Evolutionary conservation across 1,140 invertebrate species (phyloP), one percentile per base, ranked within the genome.

Genomic region (Macrocentrus cingulum): DNA sequence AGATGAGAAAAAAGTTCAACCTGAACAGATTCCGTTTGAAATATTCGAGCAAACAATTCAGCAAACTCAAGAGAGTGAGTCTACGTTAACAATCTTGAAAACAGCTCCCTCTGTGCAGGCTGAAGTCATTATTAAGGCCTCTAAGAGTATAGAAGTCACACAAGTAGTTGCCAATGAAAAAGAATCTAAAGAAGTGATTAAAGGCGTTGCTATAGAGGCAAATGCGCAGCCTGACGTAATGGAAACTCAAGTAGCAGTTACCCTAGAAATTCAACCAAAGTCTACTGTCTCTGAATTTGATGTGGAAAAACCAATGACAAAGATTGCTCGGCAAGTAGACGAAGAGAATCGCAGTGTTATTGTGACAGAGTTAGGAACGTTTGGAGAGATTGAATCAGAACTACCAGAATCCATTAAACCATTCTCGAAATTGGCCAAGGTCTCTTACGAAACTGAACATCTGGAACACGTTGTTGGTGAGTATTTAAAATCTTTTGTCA

Each of bases 381-480:
- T 76, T 56, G 81, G 70, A 60, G 80, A 82, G 70, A 61, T 69
- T n/a, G 79, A 81, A 72, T 70, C 71, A 66, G 71, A 75, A 64
- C 60, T 83, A 61, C 66, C 71, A 25, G 74, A 79, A 60, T 62
- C 69, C 25, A 60, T 80, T 13, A 69, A 70, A 58, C 74, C 74
- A 42, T 57, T 68, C 49, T 50, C 62, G 60, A 71, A 74, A 54
- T 50, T 60, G 65, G 72, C 70, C 11, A 71, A 57, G 37, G 60
- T 74, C 48, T 63, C 67, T 53, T 58, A 71, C 45, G 68, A 76
- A 59, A 66, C 63, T 50, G 67, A 74, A 25, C 68, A 72, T 46
- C 71, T 81, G 63, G 73, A 83, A 60, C 72, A 80, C 6, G 20
- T 59, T 49, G 59, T 69, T 68, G 83, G 84, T 84, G 77, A 84